A percentile compares a stretch with the other conserved stretches of the same genome.
phyloP scores from a whole-genome alignment of 2,797 vertebrate genomes.

The Artibeus lituratus region DNA sequence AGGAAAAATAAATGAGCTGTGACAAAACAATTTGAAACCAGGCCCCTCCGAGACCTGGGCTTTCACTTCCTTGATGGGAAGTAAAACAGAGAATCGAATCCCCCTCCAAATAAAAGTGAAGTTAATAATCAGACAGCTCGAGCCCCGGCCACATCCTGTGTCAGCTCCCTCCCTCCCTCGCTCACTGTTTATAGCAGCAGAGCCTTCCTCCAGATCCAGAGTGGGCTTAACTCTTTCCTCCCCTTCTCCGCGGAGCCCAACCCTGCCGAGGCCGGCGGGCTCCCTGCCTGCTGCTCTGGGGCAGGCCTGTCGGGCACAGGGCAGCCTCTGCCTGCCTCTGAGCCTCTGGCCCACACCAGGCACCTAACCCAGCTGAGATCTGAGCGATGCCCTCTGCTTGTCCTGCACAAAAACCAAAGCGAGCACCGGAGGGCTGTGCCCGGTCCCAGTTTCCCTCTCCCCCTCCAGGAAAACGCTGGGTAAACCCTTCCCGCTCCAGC shows the following conservation, averaged over 20 bases:
- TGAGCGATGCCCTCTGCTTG: not conserved
- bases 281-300: not conserved
- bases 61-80: conserved; percentile 86
- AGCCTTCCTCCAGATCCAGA: conserved; percentile 68
- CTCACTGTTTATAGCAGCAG: conserved; percentile 76
- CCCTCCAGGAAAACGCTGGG: not conserved
- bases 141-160: conserved; percentile 85
- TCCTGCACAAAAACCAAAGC: not conserved
- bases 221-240: conserved; percentile 77
- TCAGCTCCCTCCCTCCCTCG: conserved; percentile 67
- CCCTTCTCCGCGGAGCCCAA: not conserved
- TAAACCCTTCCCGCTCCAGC: not conserved
- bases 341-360: not conserved
- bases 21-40: conserved; percentile 79
- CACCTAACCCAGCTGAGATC: not conserved
- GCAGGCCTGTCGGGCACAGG: not conserved
- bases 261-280: not conserved
- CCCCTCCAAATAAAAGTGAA: conserved; percentile 86
- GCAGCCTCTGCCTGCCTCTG: not conserved
- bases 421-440: not conserved
- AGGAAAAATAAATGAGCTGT: conserved; percentile 81
- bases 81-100: conserved; percentile 84
- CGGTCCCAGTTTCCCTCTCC: not conserved
- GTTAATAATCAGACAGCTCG: conserved; percentile 82
- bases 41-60: conserved; percentile 74